phyloP scores from a whole-genome alignment of 2,113 vertebrate genomes.

The Indri indri region DNA sequence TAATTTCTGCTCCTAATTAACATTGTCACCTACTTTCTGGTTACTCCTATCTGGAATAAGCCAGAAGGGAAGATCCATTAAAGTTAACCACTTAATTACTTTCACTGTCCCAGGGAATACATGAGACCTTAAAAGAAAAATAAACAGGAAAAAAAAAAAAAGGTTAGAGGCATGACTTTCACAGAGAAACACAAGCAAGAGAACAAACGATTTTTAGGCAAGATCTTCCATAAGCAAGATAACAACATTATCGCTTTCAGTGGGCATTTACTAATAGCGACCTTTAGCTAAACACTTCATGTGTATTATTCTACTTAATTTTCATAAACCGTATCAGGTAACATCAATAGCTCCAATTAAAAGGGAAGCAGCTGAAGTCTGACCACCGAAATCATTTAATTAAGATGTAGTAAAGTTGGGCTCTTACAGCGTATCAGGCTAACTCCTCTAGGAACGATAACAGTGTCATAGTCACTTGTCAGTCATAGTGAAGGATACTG shows the following conservation, averaged over 20 bases:
- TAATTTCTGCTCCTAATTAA: constrained; percentile 44
- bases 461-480: background rate
- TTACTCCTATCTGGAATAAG: background rate
- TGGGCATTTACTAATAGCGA: background rate
- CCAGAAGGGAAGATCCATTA: background rate
- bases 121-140: background rate
- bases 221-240: background rate
- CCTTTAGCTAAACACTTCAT: background rate
- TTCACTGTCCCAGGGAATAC: background rate
- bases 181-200: background rate
- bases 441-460: background rate
- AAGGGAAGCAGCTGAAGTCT: background rate
- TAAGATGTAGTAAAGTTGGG: background rate
- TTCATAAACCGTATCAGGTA: background rate
- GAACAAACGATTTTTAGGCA: background rate
- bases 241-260: background rate
- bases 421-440: background rate
- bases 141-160: background rate
- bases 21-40: constrained; percentile 15
- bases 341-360: background rate
- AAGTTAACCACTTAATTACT: constrained; percentile 36
- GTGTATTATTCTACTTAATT: background rate
- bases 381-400: background rate
- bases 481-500: background rate
- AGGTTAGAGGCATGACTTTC: background rate